These are phyloP conservation scores for Zoanthus sociatus DNA, from an alignment of 92 coral and sea anemone genomes.

Conservation along the genomic window DNA sequence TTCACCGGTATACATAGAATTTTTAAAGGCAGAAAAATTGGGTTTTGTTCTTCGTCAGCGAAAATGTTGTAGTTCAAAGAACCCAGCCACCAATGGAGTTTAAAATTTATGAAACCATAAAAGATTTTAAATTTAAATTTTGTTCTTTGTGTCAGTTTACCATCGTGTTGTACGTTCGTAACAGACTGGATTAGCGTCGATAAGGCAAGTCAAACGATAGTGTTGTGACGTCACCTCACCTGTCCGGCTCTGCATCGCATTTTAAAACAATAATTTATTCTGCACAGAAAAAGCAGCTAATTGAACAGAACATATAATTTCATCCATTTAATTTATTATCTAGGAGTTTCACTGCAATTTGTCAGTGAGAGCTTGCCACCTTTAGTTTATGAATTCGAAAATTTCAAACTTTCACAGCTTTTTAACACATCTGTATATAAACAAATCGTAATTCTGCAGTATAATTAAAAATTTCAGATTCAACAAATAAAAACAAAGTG, in stretches of 20 bases:
- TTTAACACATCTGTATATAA: neutral
- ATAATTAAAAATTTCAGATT: neutral
- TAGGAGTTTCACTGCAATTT: neutral
- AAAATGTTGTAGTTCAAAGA: neutral
- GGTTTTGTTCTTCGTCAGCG: neutral
- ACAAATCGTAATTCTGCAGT: neutral
- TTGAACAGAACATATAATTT: constrained; percentile 3
- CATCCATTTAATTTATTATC: neutral
- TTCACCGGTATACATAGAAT: neutral
- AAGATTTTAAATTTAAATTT: neutral
- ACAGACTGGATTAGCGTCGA: neutral
- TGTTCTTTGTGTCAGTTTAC: neutral
- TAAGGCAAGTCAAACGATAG: neutral
- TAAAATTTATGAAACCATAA: neutral
- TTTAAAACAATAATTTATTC: neutral
- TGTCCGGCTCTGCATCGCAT: neutral
- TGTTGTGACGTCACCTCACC: neutral
- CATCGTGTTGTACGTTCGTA: neutral
- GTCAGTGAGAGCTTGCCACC: neutral
- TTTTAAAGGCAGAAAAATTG: neutral
- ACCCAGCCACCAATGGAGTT: neutral
- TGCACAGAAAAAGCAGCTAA: neutral
- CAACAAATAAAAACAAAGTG: neutral
- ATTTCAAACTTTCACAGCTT: neutral
- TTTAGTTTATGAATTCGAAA: neutral